phyloP scores from a whole-genome alignment of 2,797 vertebrate genomes.

The Diplodus sargus region DNA sequence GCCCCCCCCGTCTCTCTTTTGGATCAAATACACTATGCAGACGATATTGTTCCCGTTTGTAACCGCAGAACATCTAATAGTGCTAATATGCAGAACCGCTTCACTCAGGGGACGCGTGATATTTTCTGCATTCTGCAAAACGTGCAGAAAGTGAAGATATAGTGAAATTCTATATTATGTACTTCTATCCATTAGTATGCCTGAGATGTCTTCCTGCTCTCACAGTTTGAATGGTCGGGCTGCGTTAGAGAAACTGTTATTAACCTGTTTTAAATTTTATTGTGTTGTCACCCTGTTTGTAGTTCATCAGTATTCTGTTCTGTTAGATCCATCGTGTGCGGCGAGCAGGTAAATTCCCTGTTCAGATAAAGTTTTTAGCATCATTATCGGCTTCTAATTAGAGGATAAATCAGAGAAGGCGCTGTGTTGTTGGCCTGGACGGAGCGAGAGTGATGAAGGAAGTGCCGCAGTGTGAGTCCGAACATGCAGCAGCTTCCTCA shows the following conservation, averaged over 20 bases:
- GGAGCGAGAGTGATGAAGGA: constrained; percentile 6
- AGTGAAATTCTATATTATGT: constrained; percentile 17
- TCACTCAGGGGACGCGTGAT: constrained; percentile 34
- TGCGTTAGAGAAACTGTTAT: neutral
- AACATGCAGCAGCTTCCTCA: constrained; percentile 21
- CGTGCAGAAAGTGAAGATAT: constrained; percentile 20
- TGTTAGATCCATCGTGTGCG: constrained; percentile 1
- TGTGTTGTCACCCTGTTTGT: neutral
- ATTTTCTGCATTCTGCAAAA: constrained; percentile 18
- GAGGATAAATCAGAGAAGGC: constrained; percentile 42
- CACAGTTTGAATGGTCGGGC: neutral
- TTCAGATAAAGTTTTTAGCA: constrained; percentile 10
- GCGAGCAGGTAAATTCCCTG: constrained; percentile 18
- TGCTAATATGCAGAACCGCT: constrained; percentile 23
- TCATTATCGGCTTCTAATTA: constrained; percentile 44
- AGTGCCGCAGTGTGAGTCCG: constrained; percentile 32
- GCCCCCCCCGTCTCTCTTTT: neutral
- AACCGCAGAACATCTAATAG: neutral
- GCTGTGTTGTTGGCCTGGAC: neutral
- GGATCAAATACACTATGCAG: neutral
- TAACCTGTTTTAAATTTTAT: neutral
- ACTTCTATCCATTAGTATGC: neutral
- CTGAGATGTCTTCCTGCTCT: neutral
- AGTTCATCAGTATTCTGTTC: neutral
- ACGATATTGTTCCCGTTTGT: neutral